A percentile compares a stretch with the other conserved stretches of the same genome.
These are phyloP conservation scores for Balanococcus diminutus DNA, from an alignment of 2,888 invertebrate species.

Conservation along the genomic window DNA sequence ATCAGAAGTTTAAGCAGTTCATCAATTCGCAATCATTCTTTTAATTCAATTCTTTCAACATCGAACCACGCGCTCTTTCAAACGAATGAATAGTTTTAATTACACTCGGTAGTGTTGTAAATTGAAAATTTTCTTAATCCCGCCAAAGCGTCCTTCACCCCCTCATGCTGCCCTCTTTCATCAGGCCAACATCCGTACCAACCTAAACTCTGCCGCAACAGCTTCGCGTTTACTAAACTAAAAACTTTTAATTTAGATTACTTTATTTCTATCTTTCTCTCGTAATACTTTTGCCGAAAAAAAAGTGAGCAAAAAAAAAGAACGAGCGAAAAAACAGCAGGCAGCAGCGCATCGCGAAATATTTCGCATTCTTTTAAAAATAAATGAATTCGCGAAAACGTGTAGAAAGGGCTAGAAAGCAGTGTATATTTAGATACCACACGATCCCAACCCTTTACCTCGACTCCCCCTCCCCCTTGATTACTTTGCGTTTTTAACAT, in stretches of 20 bases:
- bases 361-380: conserved; percentile 17
- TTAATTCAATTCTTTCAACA: conserved; percentile 36
- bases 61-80: background rate
- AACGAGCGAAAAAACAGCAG: background rate
- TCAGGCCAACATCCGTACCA: background rate
- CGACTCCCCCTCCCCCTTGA: background rate
- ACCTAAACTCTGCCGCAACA: background rate
- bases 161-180: background rate
- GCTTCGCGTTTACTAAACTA: conserved; percentile 1
- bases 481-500: background rate
- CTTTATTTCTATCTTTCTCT: background rate
- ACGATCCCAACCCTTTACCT: background rate
- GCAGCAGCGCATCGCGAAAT: background rate
- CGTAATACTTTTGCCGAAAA: background rate
- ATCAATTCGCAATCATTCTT: conserved; percentile 33
- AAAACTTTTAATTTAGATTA: conserved; percentile 26
- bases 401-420: background rate
- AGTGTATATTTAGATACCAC: background rate
- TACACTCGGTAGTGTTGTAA: conserved; percentile 31
- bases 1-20: conserved; percentile 33
- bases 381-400: conserved; percentile 12
- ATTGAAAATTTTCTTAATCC: conserved; percentile 29
- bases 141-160: background rate
- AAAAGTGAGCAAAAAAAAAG: background rate
- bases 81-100: conserved; percentile 33